A percentile compares a stretch with the other conserved stretches of the same genome.
Conservation (phyloP, 2,888 invertebrate species). For the Cephus rjabovi region DNA sequence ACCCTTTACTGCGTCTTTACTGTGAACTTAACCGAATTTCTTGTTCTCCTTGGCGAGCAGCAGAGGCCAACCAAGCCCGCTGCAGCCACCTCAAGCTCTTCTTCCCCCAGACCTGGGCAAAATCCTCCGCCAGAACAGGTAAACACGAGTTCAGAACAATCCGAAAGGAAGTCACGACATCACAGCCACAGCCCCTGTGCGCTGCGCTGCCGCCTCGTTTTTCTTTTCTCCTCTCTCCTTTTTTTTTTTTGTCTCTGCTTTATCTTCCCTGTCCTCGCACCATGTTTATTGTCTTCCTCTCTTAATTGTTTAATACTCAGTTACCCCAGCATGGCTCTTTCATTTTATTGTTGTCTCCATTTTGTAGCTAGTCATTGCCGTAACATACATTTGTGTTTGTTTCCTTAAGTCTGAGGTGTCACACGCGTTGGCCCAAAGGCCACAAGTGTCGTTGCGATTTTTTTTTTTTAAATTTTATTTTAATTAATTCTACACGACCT, state of each 20-base stretch:
- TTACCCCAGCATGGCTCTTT: neutral
- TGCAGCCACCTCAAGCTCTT: slow-evolving; percentile 68
- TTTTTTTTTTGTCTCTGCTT: slow-evolving; percentile 42
- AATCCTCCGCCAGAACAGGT: slow-evolving; percentile 73
- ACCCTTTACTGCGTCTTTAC: slow-evolving; percentile 16
- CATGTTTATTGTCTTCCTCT: slow-evolving; percentile 7
- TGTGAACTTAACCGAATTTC: slow-evolving; percentile 58
- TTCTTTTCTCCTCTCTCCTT: slow-evolving; percentile 37
- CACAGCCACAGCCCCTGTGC: slow-evolving; percentile 45
- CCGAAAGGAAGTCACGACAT: slow-evolving; percentile 16
- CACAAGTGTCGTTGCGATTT: neutral
- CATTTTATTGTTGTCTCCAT: slow-evolving; percentile 1
- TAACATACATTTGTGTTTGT: slow-evolving; percentile 1
- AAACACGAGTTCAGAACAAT: slow-evolving; percentile 59
- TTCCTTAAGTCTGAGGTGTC: neutral
- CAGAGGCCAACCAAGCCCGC: slow-evolving; percentile 70
- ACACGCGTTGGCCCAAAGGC: neutral
- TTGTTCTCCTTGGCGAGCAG: slow-evolving; percentile 66
- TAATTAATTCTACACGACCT: neutral
- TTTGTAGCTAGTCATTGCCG: neutral
- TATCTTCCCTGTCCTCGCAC: slow-evolving; percentile 23
- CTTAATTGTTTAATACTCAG: neutral
- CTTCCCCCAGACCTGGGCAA: slow-evolving; percentile 70
- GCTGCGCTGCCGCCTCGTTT: slow-evolving; percentile 35
- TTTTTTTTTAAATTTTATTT: neutral